These are phyloP conservation scores for Margarornis squamiger DNA, from an alignment of 2,797 vertebrate species.

Conservation along the genomic window DNA sequence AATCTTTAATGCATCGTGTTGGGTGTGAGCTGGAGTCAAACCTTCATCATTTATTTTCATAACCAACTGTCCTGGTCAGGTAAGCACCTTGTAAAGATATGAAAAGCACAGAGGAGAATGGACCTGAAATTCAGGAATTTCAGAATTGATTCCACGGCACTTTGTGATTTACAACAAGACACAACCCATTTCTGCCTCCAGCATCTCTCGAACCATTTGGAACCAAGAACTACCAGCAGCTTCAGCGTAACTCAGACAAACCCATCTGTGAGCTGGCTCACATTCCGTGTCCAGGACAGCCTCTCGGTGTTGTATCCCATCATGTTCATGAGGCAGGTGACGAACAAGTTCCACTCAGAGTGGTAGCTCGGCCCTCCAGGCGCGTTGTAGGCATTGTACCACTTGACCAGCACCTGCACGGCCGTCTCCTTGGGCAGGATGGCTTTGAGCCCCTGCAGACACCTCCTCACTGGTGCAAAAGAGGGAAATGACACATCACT, in stretches of 20 bases:
- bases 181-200: neutral
- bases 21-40: neutral
- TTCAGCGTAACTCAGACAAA: neutral
- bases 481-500: no score
- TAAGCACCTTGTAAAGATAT: neutral
- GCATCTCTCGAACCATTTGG: neutral
- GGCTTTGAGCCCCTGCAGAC: conserved; percentile 89
- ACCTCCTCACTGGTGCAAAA: conserved; percentile 85
- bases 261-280: conserved; percentile 70
- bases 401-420: conserved; percentile 94
- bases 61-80: no score
- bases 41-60: neutral
- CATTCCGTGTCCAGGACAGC: conserved; percentile 90
- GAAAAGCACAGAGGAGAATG: neutral
- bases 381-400: conserved; percentile 97
- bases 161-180: neutral
- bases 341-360: conserved; percentile 93
- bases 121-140: neutral
- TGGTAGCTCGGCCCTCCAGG: conserved; percentile 92
- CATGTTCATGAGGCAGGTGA: conserved; percentile 93
- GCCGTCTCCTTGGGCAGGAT: conserved; percentile 93
- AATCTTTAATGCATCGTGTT: neutral
- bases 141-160: neutral
- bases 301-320: conserved; percentile 98
- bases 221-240: neutral